Base-by-base conservation (phyloP, 2,113 vertebrate species). In the Periophthalmus modestus region DNA sequence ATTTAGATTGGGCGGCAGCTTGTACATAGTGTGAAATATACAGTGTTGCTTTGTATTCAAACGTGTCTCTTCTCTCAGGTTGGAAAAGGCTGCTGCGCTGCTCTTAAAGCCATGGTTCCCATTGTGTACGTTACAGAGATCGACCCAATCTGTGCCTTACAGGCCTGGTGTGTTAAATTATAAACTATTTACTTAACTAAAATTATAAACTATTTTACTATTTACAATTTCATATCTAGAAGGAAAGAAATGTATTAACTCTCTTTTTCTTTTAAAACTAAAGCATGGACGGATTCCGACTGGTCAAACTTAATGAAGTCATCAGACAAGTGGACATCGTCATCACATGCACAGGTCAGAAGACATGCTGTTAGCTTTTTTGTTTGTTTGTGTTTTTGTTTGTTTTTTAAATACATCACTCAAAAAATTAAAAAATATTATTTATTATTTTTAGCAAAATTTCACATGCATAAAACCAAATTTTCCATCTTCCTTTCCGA, bases 281-380 rank as follows among this genome's bases (percentile, higher is more conserved):
- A 87, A 99, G 98, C 92, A 99, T 99, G 97, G 98, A 99, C 11
- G 98, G 98, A n/a, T 99, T 98, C 92, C 90, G 97, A 72, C 94
- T 99, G 57, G 97, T 99, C 88, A 99, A 99, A 84, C 94, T 99
- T 76, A 99, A 94, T 1, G 97, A 99, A 61, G 97, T 99, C 87
- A 98, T 98, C 91, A 94, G 98, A 82, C 97, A 98, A 84, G 96
- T 98, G 19, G 98, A 99, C 89, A 98, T 99, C 9, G 96, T 99
- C 89, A 99, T 99, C 92, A 98, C 97, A 87, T 99, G 97, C 93
- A 99, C 97, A 91, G 97, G 97, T 98, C 77, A 0, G 28, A 28
- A 28, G 28, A 28, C 28, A 28, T 28, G 28, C 28, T 28, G 76
- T 39, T 21, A 28, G 6, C 57, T 28, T 23, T 9, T 61, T 2